These are phyloP conservation scores for Myotis findleyi DNA, from an alignment of 2,797 vertebrate species.

Conservation along the genomic window DNA sequence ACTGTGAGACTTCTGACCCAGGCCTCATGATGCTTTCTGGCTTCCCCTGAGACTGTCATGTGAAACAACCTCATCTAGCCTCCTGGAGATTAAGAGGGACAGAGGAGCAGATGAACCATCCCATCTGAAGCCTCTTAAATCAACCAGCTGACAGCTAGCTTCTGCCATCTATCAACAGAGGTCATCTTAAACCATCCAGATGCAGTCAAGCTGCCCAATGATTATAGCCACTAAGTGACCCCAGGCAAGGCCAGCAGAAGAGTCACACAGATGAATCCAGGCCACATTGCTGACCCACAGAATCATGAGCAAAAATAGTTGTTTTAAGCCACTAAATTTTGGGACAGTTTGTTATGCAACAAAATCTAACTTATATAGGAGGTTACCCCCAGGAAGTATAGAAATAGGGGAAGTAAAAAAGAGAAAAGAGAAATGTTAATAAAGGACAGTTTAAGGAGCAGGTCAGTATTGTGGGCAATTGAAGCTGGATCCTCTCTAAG, in stretches of 20 bases:
- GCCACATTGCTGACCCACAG: too few species aligned
- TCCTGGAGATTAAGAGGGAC: not conserved
- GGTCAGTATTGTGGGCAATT: not conserved
- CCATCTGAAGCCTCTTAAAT: not conserved
- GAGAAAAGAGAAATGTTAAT: not conserved
- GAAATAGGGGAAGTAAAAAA: not conserved
- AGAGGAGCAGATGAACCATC: not conserved
- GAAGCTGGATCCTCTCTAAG: not conserved
- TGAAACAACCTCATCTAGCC: not conserved
- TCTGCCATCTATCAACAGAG: not conserved
- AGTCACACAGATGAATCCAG: not conserved
- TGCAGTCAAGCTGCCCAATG: not conserved
- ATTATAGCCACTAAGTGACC: not conserved
- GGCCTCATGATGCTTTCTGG: not conserved
- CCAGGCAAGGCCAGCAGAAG: not conserved
- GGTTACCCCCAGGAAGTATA: not conserved
- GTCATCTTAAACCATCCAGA: not conserved
- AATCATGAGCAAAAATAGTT: too few species aligned
- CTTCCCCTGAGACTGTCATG: not conserved
- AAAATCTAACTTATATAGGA: not conserved
- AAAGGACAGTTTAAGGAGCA: not conserved
- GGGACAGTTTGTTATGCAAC: too few species aligned
- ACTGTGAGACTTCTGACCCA: not conserved
- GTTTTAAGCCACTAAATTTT: too few species aligned
- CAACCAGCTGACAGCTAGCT: not conserved